A percentile compares a stretch with the other conserved stretches of the same genome.
Evolutionary conservation across 2,888 invertebrate genomes (phyloP).

Genomic region (Chrysodeixis includens): DNA sequence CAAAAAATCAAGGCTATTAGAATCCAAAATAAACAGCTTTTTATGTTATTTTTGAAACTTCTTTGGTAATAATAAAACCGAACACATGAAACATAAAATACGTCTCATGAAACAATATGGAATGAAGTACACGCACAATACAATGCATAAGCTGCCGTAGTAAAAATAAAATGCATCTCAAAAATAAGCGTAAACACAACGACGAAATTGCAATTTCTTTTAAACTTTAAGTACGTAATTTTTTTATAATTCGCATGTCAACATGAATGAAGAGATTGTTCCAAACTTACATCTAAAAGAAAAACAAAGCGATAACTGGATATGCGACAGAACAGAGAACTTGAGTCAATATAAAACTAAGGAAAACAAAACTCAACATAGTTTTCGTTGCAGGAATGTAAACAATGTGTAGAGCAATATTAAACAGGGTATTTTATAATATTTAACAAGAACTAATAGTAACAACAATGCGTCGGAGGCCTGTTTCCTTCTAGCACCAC

Average conservation of each 20-base stretch:
- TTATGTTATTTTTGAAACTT: conserved; percentile 75
- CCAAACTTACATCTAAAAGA: conserved; percentile 78
- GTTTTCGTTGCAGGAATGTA: conserved; percentile 87
- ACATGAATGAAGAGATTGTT: conserved; percentile 76
- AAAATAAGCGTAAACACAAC: conserved; percentile 83
- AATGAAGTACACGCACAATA: conserved; percentile 81
- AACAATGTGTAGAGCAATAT: conserved; percentile 85
- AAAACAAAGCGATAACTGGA: conserved; percentile 81
- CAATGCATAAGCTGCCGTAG: conserved; percentile 86
- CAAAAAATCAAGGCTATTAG: conserved; percentile 66
- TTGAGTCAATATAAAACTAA: conserved; percentile 81
- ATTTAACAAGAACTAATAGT: conserved; percentile 83
- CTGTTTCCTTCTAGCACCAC: conserved; percentile 84
- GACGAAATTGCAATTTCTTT: conserved; percentile 71
- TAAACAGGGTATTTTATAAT: conserved; percentile 79
- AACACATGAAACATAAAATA: conserved; percentile 74
- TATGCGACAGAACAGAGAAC: conserved; percentile 77
- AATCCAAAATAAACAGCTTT: conserved; percentile 70
- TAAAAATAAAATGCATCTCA: conserved; percentile 82
- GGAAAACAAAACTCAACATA: conserved; percentile 87
- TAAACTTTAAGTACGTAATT: conserved; percentile 84
- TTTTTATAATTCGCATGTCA: conserved; percentile 82
- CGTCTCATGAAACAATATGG: conserved; percentile 76
- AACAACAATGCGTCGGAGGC: conserved; percentile 83
- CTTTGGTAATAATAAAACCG: conserved; percentile 84